Percentiles rank a stretch among this genome's conserved stretches.
Evolutionary conservation across 2,113 vertebrate species (phyloP).

Genomic region (Cheilinus undulatus): DNA sequence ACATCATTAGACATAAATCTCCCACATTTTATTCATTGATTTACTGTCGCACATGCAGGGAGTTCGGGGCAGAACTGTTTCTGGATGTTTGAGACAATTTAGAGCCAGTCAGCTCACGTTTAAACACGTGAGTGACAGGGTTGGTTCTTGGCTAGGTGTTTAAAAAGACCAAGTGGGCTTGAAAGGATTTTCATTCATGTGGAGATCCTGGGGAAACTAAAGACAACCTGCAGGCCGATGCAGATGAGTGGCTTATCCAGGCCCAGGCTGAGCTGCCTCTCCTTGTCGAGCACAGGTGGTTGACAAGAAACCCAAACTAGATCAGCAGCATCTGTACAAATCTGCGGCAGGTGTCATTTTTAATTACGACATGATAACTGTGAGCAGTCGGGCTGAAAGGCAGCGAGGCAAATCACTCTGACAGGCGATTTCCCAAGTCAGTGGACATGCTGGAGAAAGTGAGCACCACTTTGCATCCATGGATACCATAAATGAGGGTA

Average conservation of each 20-base stretch:
- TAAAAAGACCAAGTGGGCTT: background rate
- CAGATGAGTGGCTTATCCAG: conserved; percentile 14
- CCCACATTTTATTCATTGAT: conserved; percentile 22
- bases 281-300: conserved; percentile 7
- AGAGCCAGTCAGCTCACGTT: no score
- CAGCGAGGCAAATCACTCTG: conserved; percentile 44
- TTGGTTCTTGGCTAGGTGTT: background rate
- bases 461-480: conserved; percentile 55
- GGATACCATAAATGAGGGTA: conserved; percentile 12
- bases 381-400: conserved; percentile 38
- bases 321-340: conserved; percentile 24
- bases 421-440: conserved; percentile 41
- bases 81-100: background rate
- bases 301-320: conserved; percentile 18
- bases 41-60: conserved; percentile 3
- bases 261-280: background rate
- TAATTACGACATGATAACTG: conserved; percentile 50
- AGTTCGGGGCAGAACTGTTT: conserved; percentile 2
- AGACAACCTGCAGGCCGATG: conserved; percentile 4
- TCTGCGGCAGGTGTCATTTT: conserved; percentile 63
- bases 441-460: conserved; percentile 21
- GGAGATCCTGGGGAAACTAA: conserved; percentile 27
- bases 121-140: background rate
- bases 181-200: conserved; percentile 23
- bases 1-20: conserved; percentile 24